phyloP scores from a whole-genome alignment of 2,888 invertebrate genomes.

The Andrena dorsata region DNA sequence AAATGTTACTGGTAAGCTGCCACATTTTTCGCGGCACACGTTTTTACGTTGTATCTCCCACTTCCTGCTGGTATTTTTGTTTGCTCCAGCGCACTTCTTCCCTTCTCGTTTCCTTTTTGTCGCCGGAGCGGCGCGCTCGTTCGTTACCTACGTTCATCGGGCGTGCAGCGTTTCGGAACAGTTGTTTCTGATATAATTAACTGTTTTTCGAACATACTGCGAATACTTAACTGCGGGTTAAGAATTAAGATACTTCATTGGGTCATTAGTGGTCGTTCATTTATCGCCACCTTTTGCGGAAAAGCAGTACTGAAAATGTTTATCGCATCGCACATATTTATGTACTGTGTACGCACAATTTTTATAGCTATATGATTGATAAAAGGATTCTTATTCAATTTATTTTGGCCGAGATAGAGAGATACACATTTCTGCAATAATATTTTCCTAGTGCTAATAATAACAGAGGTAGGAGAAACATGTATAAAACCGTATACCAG shows the following conservation, averaged over 20 bases:
- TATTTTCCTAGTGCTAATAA: too few species aligned
- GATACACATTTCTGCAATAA: too few species aligned
- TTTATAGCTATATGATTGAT: not conserved
- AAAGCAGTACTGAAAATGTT: too few species aligned
- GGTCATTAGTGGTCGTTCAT: too few species aligned
- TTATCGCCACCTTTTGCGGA: too few species aligned
- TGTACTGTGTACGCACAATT: not conserved
- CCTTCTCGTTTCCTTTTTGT: slow-evolving; percentile 3
- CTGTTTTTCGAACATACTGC: not conserved
- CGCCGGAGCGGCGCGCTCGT: not conserved
- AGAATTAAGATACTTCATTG: not conserved
- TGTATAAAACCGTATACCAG: too few species aligned
- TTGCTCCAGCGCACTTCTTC: not conserved
- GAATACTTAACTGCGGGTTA: not conserved
- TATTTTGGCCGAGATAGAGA: too few species aligned
- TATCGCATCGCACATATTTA: too few species aligned
- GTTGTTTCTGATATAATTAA: not conserved
- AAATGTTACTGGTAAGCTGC: slow-evolving; percentile 34
- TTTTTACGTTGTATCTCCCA: slow-evolving; percentile 23
- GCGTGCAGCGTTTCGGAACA: not conserved
- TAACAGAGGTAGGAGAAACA: too few species aligned
- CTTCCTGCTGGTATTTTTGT: slow-evolving; percentile 14
- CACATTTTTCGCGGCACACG: slow-evolving; percentile 30
- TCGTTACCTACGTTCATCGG: slow-evolving; percentile 16
- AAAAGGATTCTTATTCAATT: too few species aligned